Evolutionary conservation across 2,113 vertebrate genomes (phyloP).

Genomic region (Embiotoca jacksoni): DNA sequence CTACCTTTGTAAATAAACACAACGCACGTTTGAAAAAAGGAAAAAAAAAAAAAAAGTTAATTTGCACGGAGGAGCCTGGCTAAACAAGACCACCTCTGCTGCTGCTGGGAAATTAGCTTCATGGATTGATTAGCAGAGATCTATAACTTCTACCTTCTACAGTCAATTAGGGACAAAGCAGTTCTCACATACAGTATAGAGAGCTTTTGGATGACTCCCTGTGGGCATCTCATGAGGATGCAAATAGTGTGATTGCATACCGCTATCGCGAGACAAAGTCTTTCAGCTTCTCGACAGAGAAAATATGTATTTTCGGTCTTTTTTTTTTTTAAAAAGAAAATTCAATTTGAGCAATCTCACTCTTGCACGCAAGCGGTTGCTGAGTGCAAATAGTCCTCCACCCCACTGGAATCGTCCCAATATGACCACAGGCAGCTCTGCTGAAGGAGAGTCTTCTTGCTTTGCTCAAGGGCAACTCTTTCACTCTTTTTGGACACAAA

Average conservation of each 20-base stretch:
- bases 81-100: neutral
- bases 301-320: neutral
- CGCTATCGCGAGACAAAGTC: constrained; percentile 25
- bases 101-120: constrained; percentile 15
- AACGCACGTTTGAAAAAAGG: rapidly evolving
- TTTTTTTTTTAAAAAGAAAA: constrained; percentile 7
- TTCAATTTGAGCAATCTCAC: neutral
- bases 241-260: constrained; percentile 54
- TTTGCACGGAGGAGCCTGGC: constrained; percentile 2
- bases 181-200: constrained; percentile 22
- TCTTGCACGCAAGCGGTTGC: neutral
- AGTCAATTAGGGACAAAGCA: constrained; percentile 55
- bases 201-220: constrained; percentile 21
- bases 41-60: neutral
- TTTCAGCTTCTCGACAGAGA: neutral
- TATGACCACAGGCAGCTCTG: neutral
- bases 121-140: constrained; percentile 41
- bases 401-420: too few species aligned
- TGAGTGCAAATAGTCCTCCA: neutral
- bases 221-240: constrained; percentile 57
- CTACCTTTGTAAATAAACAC: neutral
- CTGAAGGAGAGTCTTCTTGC: neutral
- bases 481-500: neutral
- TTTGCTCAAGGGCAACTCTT: constrained; percentile 18
- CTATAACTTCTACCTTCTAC: constrained; percentile 48